Evolutionary conservation across 1,140 invertebrate species (phyloP).

Genomic region (Macrotrachela quadricornifera): DNA sequence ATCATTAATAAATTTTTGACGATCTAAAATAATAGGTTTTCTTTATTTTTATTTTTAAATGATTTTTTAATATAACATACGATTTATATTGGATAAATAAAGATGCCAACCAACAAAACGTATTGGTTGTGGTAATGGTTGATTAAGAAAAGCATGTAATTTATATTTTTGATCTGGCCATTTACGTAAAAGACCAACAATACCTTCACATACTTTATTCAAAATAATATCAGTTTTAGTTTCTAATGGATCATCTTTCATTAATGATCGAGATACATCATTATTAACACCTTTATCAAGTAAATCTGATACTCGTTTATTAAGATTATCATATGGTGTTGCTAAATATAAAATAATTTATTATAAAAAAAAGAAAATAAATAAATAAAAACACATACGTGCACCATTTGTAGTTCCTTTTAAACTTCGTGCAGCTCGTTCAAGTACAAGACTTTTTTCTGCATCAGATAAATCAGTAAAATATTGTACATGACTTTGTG

Average conservation of each 20-base stretch:
- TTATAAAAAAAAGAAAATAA: not conserved
- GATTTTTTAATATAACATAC: not conserved
- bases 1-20: not conserved
- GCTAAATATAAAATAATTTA: not conserved
- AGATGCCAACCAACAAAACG: conserved; percentile 5
- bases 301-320: conserved; percentile 1
- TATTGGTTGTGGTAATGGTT: conserved; percentile 7
- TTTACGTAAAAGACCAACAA: conserved; percentile 1
- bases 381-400: not conserved
- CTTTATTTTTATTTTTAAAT: not conserved
- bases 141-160: conserved; percentile 6
- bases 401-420: not conserved
- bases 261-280: not conserved
- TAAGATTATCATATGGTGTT: conserved; percentile 1
- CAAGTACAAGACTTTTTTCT: conserved; percentile 7
- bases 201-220: conserved; percentile 1
- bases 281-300: conserved; percentile 8
- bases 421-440: conserved; percentile 4
- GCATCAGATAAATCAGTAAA: conserved; percentile 3
- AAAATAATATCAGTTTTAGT: conserved; percentile 8
- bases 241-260: conserved; percentile 1
- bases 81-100: not conserved
- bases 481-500: conserved; percentile 4
- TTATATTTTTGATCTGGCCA: conserved; percentile 8
- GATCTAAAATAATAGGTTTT: not conserved